Percentiles rank a stretch among this genome's conserved stretches.
Evolutionary conservation across 2,888 invertebrate genomes (phyloP).

Genomic region (Drosophila pullipes): DNA sequence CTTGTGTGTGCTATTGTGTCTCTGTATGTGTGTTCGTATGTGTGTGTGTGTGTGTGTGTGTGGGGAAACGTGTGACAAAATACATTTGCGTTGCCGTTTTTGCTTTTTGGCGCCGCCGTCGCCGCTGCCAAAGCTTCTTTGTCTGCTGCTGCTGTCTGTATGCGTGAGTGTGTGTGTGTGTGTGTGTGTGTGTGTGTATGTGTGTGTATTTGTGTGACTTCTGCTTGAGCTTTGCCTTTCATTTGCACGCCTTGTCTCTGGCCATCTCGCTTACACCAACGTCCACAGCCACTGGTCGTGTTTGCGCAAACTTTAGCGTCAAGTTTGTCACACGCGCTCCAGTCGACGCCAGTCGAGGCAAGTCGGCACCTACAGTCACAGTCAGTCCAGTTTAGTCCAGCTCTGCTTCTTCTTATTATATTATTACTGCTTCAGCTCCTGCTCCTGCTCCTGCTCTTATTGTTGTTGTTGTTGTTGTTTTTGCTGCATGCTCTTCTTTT

Average conservation of each 20-base stretch:
- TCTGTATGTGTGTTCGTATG: constrained; percentile 33
- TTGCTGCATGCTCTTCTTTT: constrained; percentile 22
- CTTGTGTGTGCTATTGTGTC: constrained; percentile 17
- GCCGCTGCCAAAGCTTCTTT: constrained; percentile 62
- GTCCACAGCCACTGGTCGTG: constrained; percentile 39
- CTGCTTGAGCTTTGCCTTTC: constrained; percentile 70
- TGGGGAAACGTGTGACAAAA: constrained; percentile 74
- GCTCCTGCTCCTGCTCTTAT: constrained; percentile 1
- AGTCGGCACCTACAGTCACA: constrained; percentile 43
- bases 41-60: constrained; percentile 48
- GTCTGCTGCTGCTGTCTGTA: constrained; percentile 42
- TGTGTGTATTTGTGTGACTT: constrained; percentile 54
- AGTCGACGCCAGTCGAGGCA: constrained; percentile 50
- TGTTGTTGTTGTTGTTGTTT: not conserved
- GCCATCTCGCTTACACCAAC: constrained; percentile 68
- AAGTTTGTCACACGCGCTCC: constrained; percentile 76
- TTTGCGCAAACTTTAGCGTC: constrained; percentile 78
- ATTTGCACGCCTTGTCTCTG: constrained; percentile 63
- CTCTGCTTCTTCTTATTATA: constrained; percentile 12
- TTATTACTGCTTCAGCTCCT: not conserved
- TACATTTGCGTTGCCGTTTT: constrained; percentile 79
- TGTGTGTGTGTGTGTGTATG: constrained; percentile 18
- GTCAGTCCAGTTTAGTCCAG: constrained; percentile 30
- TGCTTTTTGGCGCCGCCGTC: constrained; percentile 73
- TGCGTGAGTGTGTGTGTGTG: constrained; percentile 12